Evolutionary conservation across 2,888 invertebrate genomes (phyloP).

Genomic region (Apotomis turbidana): DNA sequence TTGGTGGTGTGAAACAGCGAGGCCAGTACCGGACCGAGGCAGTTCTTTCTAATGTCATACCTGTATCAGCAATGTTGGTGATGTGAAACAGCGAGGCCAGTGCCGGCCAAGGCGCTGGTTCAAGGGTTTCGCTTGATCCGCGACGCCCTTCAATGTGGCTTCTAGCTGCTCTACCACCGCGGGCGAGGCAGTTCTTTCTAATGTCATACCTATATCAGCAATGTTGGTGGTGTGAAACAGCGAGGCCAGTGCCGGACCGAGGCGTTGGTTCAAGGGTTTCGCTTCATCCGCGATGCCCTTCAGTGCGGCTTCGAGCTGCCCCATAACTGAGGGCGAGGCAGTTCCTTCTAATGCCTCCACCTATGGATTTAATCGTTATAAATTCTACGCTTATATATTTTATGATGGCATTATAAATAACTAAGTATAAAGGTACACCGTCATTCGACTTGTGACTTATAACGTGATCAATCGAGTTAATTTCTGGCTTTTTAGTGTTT

Average conservation of each 20-base stretch:
- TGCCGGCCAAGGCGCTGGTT: constrained; percentile 61
- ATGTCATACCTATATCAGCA: constrained; percentile 59
- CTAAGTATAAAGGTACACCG: no score
- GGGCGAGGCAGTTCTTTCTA: constrained; percentile 60
- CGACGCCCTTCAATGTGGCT: constrained; percentile 59
- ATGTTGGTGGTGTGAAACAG: constrained; percentile 61
- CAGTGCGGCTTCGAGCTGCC: constrained; percentile 63
- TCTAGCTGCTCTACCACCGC: constrained; percentile 64
- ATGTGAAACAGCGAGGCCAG: constrained; percentile 68
- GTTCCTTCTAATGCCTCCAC: constrained; percentile 65
- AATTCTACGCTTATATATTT: no score
- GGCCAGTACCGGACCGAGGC: constrained; percentile 67
- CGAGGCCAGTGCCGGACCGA: constrained; percentile 69
- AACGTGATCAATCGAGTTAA: no score
- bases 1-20: constrained; percentile 64
- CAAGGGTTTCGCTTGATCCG: constrained; percentile 45
- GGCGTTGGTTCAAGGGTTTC: constrained; percentile 44
- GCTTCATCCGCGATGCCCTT: constrained; percentile 55
- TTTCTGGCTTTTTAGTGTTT: no score
- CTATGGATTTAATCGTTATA: constrained; percentile 42
- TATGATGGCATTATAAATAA: no score
- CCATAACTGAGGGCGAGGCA: constrained; percentile 55
- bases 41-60: constrained; percentile 64
- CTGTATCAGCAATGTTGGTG: constrained; percentile 55
- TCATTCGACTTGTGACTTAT: no score